Percentiles rank a stretch among this genome's conserved stretches.
Conservation (phyloP, 2,888 invertebrate species). For the Zaprionus obscuricornis region DNA sequence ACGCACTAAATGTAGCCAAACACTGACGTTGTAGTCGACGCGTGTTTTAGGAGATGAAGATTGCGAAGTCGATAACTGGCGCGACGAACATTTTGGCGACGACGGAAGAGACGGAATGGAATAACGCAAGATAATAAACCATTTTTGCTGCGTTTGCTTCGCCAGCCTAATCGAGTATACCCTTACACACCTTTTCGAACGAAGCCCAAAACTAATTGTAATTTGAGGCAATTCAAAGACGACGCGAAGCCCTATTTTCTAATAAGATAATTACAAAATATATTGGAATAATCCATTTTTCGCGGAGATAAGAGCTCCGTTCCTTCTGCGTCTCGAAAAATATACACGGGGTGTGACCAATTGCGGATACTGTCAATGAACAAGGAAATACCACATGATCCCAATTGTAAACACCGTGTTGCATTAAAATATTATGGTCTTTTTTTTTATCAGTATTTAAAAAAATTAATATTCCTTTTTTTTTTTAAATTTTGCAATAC, state of each 20-base stretch:
- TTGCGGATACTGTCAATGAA: neutral
- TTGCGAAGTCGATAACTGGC: slow-evolving; percentile 76
- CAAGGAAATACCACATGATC: slow-evolving; percentile 13
- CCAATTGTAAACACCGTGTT: slow-evolving; percentile 63
- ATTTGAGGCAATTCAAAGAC: slow-evolving; percentile 21
- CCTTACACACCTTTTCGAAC: slow-evolving; percentile 5
- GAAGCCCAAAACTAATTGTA: slow-evolving; percentile 8
- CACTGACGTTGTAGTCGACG: slow-evolving; percentile 31
- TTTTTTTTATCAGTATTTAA: neutral
- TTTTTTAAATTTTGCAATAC: no score
- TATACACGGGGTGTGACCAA: slow-evolving; percentile 61
- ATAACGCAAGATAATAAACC: slow-evolving; percentile 74
- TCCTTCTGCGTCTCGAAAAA: slow-evolving; percentile 78
- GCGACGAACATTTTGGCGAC: slow-evolving; percentile 70
- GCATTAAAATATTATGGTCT: slow-evolving; percentile 13
- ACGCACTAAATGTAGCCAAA: slow-evolving; percentile 48
- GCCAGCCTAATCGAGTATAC: slow-evolving; percentile 17
- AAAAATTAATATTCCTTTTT: no score
- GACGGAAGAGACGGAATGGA: slow-evolving; percentile 69
- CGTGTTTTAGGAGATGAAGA: slow-evolving; percentile 76
- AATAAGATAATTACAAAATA: slow-evolving; percentile 61
- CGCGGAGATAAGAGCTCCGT: slow-evolving; percentile 66
- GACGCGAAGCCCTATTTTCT: slow-evolving; percentile 47
- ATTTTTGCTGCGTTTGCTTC: slow-evolving; percentile 57
- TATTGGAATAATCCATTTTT: slow-evolving; percentile 69